These are phyloP conservation scores for Squalus acanthias DNA, from an alignment of 2,797 vertebrate species.

Conservation along the genomic window DNA sequence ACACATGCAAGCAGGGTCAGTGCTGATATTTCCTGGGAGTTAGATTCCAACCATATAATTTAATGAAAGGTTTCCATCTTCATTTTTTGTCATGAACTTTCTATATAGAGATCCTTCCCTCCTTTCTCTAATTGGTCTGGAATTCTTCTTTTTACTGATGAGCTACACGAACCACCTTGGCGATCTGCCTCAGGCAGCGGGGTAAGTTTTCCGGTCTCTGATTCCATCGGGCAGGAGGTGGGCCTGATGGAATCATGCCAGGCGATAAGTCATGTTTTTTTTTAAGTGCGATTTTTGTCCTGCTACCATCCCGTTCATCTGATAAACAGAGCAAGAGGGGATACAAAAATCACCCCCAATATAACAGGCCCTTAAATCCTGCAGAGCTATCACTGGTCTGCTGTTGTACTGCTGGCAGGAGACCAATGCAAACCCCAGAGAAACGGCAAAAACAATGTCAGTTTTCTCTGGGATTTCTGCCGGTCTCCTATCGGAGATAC, in stretches of 20 bases:
- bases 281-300: not conserved
- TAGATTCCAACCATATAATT: not conserved
- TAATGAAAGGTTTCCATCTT: not conserved
- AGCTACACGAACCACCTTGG: not conserved
- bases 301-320: not conserved
- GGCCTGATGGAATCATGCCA: not conserved
- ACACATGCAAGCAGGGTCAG: not conserved
- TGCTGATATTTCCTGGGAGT: not conserved
- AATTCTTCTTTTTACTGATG: not conserved
- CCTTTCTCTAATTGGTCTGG: not conserved
- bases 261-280: not conserved
- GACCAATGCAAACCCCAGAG: not conserved
- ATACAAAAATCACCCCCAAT: not conserved
- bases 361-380: not conserved
- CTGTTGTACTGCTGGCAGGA: not conserved
- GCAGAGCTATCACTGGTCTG: not conserved
- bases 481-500: not conserved
- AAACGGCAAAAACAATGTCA: not conserved
- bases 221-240: not conserved
- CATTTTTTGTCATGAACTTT: not conserved
- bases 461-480: not conserved
- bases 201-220: not conserved
- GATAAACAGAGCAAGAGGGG: not conserved
- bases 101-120: not conserved
- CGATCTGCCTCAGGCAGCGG: not conserved